Conservation (phyloP, 2,113 vertebrate genomes). For the Gadus macrocephalus region DNA sequence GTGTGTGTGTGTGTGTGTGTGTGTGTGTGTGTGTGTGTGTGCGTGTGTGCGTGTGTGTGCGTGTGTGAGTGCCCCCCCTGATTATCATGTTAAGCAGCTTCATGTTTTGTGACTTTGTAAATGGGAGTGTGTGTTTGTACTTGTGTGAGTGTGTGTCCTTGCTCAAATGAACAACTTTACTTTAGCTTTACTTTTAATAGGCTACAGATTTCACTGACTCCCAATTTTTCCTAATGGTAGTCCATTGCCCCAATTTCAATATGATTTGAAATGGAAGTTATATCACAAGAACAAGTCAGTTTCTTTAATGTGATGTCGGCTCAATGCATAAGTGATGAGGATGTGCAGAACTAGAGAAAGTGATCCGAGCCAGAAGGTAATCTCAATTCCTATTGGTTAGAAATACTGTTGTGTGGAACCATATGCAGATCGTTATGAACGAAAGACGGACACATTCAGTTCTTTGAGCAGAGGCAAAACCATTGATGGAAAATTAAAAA, state of each 20-base stretch:
- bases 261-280: constrained; percentile 17
- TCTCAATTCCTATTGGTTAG: too few relatives aligned
- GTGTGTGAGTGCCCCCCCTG: background rate
- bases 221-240: constrained; percentile 13
- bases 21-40: background rate
- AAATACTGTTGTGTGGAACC: too few relatives aligned
- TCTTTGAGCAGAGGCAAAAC: too few relatives aligned
- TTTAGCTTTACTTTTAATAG: constrained; percentile 11
- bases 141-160: background rate
- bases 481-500: too few relatives aligned
- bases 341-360: background rate
- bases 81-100: too few relatives aligned
- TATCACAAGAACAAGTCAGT: constrained; percentile 24
- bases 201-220: background rate
- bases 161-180: background rate
- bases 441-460: too few relatives aligned
- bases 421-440: too few relatives aligned
- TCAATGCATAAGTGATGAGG: background rate
- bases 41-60: background rate
- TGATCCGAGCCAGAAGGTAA: too few relatives aligned
- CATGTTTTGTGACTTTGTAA: background rate
- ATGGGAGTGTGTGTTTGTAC: background rate
- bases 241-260: constrained; percentile 14
- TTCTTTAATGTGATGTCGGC: constrained; percentile 16
- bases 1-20: too few relatives aligned